Conservation (phyloP, 2,113 vertebrate species). For the Pseudonaja textilis region DNA sequence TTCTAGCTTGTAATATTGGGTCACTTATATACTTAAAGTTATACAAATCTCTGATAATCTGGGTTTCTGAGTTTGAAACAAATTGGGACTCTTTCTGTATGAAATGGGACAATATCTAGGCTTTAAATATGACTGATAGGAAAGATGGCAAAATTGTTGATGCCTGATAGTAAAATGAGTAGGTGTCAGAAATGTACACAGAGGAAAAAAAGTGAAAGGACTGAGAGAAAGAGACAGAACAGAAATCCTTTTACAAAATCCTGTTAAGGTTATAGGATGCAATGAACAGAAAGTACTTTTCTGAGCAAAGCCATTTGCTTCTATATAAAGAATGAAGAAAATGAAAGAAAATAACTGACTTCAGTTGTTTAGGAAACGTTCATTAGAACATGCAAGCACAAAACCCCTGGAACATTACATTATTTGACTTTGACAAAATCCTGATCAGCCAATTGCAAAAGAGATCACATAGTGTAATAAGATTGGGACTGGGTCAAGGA, state of each 20-base stretch:
- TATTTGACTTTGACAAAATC: neutral
- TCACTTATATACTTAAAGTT: neutral
- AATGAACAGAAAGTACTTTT: neutral
- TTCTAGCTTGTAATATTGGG: neutral
- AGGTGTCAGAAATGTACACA: slow-evolving; percentile 1
- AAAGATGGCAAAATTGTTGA: neutral
- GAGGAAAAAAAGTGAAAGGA: neutral
- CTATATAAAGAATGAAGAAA: neutral
- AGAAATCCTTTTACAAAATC: slow-evolving; percentile 16
- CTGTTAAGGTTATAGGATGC: slow-evolving; percentile 7
- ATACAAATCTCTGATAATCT: neutral
- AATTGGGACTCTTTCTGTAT: neutral
- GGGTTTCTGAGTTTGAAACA: neutral
- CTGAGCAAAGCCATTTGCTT: slow-evolving; percentile 1
- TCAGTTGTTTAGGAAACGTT: neutral
- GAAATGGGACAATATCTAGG: neutral
- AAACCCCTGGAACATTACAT: neutral
- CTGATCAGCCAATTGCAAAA: neutral
- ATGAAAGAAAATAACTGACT: neutral
- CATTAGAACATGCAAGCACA: neutral
- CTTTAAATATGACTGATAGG: neutral
- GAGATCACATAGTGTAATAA: too few relatives aligned
- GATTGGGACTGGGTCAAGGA: too few relatives aligned
- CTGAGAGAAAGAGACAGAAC: neutral
- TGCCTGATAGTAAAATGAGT: slow-evolving; percentile 27